phyloP scores from a whole-genome alignment of 2,113 vertebrate genomes.

The Siniperca chuatsi region DNA sequence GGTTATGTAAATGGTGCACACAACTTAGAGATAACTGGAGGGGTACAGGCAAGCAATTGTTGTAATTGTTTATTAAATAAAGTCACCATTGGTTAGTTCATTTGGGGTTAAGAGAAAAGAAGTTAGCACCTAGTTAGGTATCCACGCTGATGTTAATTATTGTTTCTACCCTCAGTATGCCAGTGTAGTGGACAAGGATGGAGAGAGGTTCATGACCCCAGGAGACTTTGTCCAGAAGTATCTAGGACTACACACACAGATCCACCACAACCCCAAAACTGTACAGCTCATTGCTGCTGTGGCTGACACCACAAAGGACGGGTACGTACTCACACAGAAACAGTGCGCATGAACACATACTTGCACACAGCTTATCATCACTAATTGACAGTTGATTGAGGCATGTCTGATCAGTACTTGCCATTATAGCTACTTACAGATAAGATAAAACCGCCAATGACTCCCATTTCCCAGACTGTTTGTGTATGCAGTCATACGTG shows the following conservation, averaged over 20 bases:
- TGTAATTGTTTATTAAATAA: not conserved
- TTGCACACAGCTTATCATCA: slow-evolving; percentile 7
- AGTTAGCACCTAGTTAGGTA: not conserved
- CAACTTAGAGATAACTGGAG: not conserved
- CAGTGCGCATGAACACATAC: not conserved
- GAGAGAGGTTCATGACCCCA: slow-evolving; percentile 95
- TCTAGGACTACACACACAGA: slow-evolving; percentile 93
- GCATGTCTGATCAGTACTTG: slow-evolving; percentile 17
- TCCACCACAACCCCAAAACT: slow-evolving; percentile 93
- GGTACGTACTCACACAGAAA: slow-evolving; percentile 82
- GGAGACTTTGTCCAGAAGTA: slow-evolving; percentile 96
- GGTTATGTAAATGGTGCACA: not conserved
- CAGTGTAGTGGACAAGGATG: slow-evolving; percentile 91
- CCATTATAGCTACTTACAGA: slow-evolving; percentile 33
- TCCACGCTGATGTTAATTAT: not conserved
- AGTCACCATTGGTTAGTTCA: not conserved
- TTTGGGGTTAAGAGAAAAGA: not conserved
- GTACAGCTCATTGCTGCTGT: slow-evolving; percentile 96
- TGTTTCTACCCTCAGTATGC: slow-evolving; percentile 86
- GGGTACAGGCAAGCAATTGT: not conserved
- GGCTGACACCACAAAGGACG: slow-evolving; percentile 98
- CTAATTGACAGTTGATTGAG: slow-evolving; percentile 49
- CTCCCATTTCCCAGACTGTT: not conserved
- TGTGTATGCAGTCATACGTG: not conserved
- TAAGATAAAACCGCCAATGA: slow-evolving; percentile 37